Conservation (phyloP, 2,113 vertebrate species). For the Progne subis region DNA sequence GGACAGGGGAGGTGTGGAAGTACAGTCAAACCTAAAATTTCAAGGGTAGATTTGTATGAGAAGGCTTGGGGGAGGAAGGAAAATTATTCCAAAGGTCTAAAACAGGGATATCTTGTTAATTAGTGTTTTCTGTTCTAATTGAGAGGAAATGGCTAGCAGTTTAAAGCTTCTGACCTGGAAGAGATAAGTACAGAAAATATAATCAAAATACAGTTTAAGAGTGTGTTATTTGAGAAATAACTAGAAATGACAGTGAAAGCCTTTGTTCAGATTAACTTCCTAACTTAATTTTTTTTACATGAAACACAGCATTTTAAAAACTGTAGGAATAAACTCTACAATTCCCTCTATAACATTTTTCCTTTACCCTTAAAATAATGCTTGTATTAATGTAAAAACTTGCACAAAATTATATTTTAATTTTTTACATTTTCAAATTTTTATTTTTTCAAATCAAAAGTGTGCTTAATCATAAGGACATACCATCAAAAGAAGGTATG, state of each 20-base stretch:
- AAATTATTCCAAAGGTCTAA: neutral
- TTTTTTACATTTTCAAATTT: neutral
- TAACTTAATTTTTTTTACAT: neutral
- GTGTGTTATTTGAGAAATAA: neutral
- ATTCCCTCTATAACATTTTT: neutral
- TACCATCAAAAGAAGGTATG: neutral
- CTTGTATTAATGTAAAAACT: neutral
- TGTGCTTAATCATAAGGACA: neutral
- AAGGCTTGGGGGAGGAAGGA: neutral
- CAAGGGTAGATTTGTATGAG: neutral
- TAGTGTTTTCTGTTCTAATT: neutral
- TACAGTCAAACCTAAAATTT: neutral
- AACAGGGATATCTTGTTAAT: neutral
- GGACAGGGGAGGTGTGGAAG: neutral
- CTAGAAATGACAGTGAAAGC: neutral
- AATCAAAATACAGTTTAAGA: neutral
- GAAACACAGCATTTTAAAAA: neutral
- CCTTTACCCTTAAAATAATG: neutral
- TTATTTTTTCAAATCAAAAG: neutral
- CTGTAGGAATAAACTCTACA: neutral
- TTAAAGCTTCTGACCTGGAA: neutral
- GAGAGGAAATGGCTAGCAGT: neutral
- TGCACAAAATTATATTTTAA: neutral
- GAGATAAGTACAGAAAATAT: neutral
- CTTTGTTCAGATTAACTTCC: neutral